These are phyloP conservation scores for Drosophila imparisetae DNA, from an alignment of 2,888 invertebrate species.

Conservation along the genomic window DNA sequence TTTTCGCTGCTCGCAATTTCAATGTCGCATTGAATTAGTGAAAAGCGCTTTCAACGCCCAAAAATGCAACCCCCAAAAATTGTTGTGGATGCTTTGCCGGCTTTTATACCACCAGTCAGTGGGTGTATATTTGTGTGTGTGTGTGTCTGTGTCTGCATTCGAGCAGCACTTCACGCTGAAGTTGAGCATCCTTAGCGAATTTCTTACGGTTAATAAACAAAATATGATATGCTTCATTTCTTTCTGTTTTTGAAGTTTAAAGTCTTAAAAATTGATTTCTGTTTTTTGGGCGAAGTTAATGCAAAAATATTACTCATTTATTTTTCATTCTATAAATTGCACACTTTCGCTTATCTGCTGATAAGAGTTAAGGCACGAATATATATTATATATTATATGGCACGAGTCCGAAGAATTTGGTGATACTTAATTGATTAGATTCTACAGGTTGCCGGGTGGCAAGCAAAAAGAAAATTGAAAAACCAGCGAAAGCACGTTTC, in stretches of 20 bases:
- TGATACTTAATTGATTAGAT: conserved; percentile 30
- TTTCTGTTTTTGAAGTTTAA: neutral
- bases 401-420: conserved; percentile 6
- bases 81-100: conserved; percentile 50
- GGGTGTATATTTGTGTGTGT: conserved; percentile 10
- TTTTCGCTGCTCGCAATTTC: conserved; percentile 74
- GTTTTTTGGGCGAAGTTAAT: neutral
- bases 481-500: neutral
- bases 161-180: conserved; percentile 66
- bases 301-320: conserved; percentile 19
- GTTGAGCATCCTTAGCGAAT: conserved; percentile 69
- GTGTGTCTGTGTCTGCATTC: conserved; percentile 57
- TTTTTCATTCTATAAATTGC: neutral
- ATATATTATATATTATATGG: conserved; percentile 1
- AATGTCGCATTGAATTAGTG: conserved; percentile 83
- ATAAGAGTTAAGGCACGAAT: conserved; percentile 19
- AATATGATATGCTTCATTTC: conserved; percentile 24
- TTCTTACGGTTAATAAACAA: conserved; percentile 59
- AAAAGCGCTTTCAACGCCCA: conserved; percentile 80
- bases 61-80: conserved; percentile 72
- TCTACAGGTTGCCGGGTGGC: neutral
- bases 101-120: conserved; percentile 34
- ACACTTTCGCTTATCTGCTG: conserved; percentile 31
- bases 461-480: neutral
- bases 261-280: neutral